Base-by-base conservation (phyloP, 2,113 vertebrate genomes). In the Odobenus rosmarus region DNA sequence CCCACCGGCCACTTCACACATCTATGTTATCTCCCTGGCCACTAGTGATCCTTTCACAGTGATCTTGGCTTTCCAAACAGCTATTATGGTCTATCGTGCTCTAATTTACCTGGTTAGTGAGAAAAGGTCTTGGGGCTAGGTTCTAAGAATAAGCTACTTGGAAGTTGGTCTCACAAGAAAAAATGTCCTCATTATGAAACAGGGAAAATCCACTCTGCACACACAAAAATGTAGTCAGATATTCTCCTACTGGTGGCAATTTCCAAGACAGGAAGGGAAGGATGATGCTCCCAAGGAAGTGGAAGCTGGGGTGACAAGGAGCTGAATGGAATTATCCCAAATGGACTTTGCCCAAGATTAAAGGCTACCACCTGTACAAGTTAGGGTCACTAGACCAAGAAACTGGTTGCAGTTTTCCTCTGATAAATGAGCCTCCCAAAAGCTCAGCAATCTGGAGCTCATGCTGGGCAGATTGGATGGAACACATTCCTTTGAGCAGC, bases 341-440 rank as follows among this genome's bases (percentile, higher is more conserved):
- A n/a, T 92, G 88, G 96, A 93, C 86, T 61, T n/a, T 82, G 39
- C 80, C 88, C 97, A 96, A 83, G 57, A 92, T 31, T 53, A 36
- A 69, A 49, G 74, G 79, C 33, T 80, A 59, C 26, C 24, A 84
- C 77, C 42, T 96, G 86, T 51, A 55, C 82, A 93, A 53, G 15
- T 23, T 74, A 61, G 26, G 72, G 42, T 80, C 64, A 23, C 77
- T 57, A 81, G 89, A 80, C 46, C 15, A 31, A 84, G 79, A 86
- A 81, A 72, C 16, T 59, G 57, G 76, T 21, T 64, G 28, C 61
- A 85, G 33, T 55, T 94, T 94, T 49, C 19, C 64, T 95, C 64
- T 88, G 81, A 88, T 93, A 77, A 77, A 90, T 49, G 59, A 82
- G 11, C 55, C n/a, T 84, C 57, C n/a, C 31, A n/a, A 88, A 64